Conservation (phyloP, 1,140 invertebrate genomes). For the Hyphantria cunea region DNA sequence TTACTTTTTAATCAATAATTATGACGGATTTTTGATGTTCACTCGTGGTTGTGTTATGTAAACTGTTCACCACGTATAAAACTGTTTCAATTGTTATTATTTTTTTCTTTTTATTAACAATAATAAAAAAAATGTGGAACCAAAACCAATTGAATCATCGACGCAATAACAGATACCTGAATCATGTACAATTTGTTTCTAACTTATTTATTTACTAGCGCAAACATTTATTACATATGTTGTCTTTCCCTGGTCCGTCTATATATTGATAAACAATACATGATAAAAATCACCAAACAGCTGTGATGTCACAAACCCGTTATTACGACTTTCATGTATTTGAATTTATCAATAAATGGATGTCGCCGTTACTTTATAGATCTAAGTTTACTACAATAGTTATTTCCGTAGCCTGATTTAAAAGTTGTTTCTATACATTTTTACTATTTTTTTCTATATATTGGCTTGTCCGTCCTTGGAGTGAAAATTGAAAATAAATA, state of each 20-base stretch:
- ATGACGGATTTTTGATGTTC: slow-evolving; percentile 46
- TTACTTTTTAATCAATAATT: slow-evolving; percentile 33
- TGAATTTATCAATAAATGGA: slow-evolving; percentile 4
- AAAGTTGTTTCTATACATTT: slow-evolving; percentile 20
- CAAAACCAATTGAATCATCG: slow-evolving; percentile 49
- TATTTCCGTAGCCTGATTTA: slow-evolving; percentile 14
- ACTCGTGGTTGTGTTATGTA: slow-evolving; percentile 72
- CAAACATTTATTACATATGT: slow-evolving; percentile 24
- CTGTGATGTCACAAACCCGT: neutral
- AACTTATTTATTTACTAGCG: slow-evolving; percentile 33
- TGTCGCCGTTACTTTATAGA: slow-evolving; percentile 1
- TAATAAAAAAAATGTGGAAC: slow-evolving; percentile 40
- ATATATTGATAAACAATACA: slow-evolving; percentile 6
- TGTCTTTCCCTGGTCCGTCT: slow-evolving; percentile 7
- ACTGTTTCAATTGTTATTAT: slow-evolving; percentile 26
- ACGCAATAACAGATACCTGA: slow-evolving; percentile 64
- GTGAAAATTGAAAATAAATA: slow-evolving; percentile 52
- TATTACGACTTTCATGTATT: neutral
- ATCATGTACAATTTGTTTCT: slow-evolving; percentile 59
- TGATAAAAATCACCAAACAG: neutral
- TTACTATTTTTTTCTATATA: slow-evolving; percentile 19
- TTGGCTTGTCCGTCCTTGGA: slow-evolving; percentile 73
- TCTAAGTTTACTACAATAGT: slow-evolving; percentile 25
- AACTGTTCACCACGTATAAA: slow-evolving; percentile 44
- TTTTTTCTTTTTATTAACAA: slow-evolving; percentile 37